Conservation (phyloP, 2,888 invertebrate genomes). For the Xylota segnis region DNA sequence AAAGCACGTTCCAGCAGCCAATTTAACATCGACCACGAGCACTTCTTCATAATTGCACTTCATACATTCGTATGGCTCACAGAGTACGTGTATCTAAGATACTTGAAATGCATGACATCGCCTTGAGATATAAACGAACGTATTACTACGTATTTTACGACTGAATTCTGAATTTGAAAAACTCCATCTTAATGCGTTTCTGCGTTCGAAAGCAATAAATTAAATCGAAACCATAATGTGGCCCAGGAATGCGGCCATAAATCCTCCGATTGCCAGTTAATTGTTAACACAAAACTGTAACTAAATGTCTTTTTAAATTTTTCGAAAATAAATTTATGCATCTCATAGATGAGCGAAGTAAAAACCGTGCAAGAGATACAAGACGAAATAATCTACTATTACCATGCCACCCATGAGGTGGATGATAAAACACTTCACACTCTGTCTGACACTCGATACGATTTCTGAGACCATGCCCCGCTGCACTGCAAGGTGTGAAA, state of each 20-base stretch:
- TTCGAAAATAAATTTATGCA: constrained; percentile 33
- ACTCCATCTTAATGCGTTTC: not conserved
- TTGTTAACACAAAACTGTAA: constrained; percentile 24
- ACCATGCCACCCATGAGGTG: constrained; percentile 52
- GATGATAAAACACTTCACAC: constrained; percentile 56
- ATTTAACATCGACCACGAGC: not conserved
- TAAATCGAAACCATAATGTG: constrained; percentile 21
- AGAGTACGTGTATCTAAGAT: constrained; percentile 7
- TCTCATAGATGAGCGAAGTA: not conserved
- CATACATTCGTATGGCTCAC: not conserved
- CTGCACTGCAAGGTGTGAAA: constrained; percentile 60
- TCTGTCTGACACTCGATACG: constrained; percentile 63
- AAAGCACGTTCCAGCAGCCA: constrained; percentile 28
- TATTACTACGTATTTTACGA: constrained; percentile 41
- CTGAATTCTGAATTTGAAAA: not conserved
- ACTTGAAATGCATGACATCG: constrained; percentile 46
- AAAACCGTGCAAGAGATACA: not conserved
- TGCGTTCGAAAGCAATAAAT: constrained; percentile 46
- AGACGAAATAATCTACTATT: constrained; percentile 32
- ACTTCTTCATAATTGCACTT: constrained; percentile 38
- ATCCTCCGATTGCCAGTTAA: constrained; percentile 45
- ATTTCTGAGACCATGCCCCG: constrained; percentile 59
- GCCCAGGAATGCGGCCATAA: constrained; percentile 48
- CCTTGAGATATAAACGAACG: constrained; percentile 19
- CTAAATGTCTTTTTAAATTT: constrained; percentile 32